Evolutionary conservation across 2,888 invertebrate species (phyloP), one percentile per base, ranked within the genome.

Genomic region (Synanthedon formicaeformis): DNA sequence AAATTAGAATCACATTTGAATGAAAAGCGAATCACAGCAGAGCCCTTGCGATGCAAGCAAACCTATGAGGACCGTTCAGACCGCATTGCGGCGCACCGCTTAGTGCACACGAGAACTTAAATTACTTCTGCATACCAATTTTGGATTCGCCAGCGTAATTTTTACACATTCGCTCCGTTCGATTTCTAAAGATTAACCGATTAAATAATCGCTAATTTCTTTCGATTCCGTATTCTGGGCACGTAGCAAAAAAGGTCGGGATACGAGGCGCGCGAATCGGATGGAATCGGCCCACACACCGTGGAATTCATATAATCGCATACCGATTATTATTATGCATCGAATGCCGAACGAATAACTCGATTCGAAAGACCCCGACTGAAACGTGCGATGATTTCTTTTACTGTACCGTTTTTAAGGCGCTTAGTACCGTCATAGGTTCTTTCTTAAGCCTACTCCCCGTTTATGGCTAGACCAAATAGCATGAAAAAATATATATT

Each of bases 321-420:
- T 76, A 70, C 75, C 75, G 69, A 72, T 72, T 74, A 73, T 71
- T 72, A 75, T 70, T 78, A 75, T 78, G 75, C 75, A 74, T 69
- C 69, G 70, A 73, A 71, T 74, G 59, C 67, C 69, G 51, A 56
- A 54, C 54, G 57, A 56, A 57, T 57, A 57, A 54, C 52, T 57
- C 54, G 56, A 56, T 54, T 54, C 54, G 48, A 41, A 52, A 50
- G 50, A 49, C 13, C 18, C 8, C 34, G 34, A 34, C 5, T 61
- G 41, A 34, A 58, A 72, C 71, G 73, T 71, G 71, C 65, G 61
- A 67, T 63, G 67, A 69, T 70, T 70, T 53, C 8, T 34, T 45
- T 52, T 49, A 49, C 49, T 23, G 12, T 49, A 49, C 13, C 6
- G 14, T n/a, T 2, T 13, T 45, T 45, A 45, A 45, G 23, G 23